Evolutionary conservation across 2,888 invertebrate genomes (phyloP), one percentile per base, ranked within the genome.

Genomic region (Dynastes tityus): DNA sequence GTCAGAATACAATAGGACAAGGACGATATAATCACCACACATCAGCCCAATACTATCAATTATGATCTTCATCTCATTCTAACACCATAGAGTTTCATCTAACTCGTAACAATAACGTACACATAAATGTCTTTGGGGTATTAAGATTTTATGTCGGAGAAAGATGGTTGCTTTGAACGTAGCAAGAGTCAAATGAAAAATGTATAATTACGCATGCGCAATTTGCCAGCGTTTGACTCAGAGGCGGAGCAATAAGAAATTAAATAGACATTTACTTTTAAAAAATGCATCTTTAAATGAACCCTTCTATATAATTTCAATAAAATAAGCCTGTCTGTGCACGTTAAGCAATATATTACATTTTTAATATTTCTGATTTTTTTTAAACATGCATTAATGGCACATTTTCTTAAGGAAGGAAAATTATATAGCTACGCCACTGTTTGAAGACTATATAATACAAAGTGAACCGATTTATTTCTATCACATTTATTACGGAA

Each of bases 1-100:
- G 79, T 79, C 79, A 79, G 79, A 79, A 71, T 73, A 78, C 70
- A 71, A 77, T 77, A 77, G 73, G 27, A 73, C 58, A n/a, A 58
- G 58, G 73, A 73, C 45, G 11, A 45, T 58, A 11, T 37, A 45
- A 51, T 27, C 64, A 63, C 29, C 55, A 71, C 40, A 64, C 63
- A 16, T 63, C 27, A 71, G 32, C 22, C 55, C n/a, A 63, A 13
- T 61, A 29, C 55, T 6, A 71, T 70, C 63, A 45, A 16, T 22
- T 11, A 29, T 51, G 51, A 37, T 71, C 16, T 8, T 49, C 16
- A 73, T 78, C 77, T 78, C 77, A 22, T 32, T 71, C 53, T 51
- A 49, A 49, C 55, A 11, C 40, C 27, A 27, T 8, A 11, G 8
- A 67, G 8, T 1, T 6, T 16, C 32, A 63, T 29, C 13, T 32